Base-by-base conservation (phyloP, 35 echinoderm and acorn worm species). In the Diadema setosum region DNA sequence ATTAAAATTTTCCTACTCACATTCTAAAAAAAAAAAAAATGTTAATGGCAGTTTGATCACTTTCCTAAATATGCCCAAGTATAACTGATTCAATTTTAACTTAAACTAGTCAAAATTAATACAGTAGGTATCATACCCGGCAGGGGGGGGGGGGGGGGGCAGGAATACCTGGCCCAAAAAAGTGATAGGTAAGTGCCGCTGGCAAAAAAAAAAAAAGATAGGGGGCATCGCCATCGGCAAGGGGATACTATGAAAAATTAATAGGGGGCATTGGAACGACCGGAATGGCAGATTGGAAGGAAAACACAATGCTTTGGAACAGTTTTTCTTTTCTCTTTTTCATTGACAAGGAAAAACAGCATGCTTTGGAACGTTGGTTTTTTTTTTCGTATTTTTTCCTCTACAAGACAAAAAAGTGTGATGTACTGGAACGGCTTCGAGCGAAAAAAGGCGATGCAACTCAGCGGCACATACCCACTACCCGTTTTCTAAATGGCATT, bases 31-130 rank as follows among this genome's bases (percentile, higher is more conserved):
- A 74, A 74, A 74, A 74, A 74, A 74, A 11, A 74, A 33, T 74
- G 67, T 74, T 74, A 74, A 74, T 74, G 67, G 67, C 67, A 74
- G 67, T 74, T 74, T 74, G 67, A 74, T 74, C 67, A 74, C 67
- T 74, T 74, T 74, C 67, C 67, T 74, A 74, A 74, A 74, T 74
- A 74, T 74, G 67, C 67, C 67, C 67, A 74, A 74, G 67, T 74
- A 74, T 74, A 74, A 74, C 39, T 74, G 67, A 74, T 74, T 74
- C 67, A 74, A 74, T 74, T 74, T 74, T 2, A 74, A 74, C 67
- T 74, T 74, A 74, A 74, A 74, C 67, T 33, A 74, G 67, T 74
- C 67, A 74, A 74, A 74, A 74, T 74, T 74, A 74, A 74, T 74
- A 74, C 67, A 74, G 67, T 74, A 74, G 67, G 67, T 74, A 74